Conservation (phyloP, 2,797 vertebrate genomes). For the Rhadinocentrus ornatus region DNA sequence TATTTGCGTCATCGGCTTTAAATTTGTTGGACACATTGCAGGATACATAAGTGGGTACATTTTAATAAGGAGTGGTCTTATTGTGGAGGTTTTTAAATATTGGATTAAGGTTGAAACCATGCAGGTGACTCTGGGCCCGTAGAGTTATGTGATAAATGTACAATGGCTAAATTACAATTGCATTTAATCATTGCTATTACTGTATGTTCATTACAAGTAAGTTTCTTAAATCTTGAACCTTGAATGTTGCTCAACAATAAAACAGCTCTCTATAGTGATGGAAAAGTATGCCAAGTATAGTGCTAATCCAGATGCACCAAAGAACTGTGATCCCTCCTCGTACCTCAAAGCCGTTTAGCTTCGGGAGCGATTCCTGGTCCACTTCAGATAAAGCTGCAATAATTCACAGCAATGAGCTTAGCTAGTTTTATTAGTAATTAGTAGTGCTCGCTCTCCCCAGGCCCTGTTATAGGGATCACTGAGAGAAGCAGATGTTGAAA, state of each 20-base stretch:
- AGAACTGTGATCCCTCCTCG: slow-evolving; percentile 69
- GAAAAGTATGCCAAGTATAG: slow-evolving; percentile 31
- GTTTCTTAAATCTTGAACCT: slow-evolving; percentile 30
- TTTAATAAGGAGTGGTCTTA: neutral
- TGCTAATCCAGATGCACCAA: slow-evolving; percentile 60
- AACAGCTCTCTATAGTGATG: slow-evolving; percentile 2
- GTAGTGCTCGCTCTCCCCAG: slow-evolving; percentile 81
- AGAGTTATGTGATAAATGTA: neutral
- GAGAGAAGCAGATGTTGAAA: slow-evolving; percentile 87
- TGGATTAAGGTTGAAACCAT: neutral
- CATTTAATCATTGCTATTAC: slow-evolving; percentile 15
- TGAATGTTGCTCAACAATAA: slow-evolving; percentile 44
- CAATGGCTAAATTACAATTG: neutral
- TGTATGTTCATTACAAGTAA: neutral
- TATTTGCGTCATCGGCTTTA: neutral
- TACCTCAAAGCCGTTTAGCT: slow-evolving; percentile 78
- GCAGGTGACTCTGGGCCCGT: neutral
- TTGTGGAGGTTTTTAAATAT: neutral
- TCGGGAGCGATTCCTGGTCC: slow-evolving; percentile 82
- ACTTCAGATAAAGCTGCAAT: slow-evolving; percentile 90
- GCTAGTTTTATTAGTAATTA: slow-evolving; percentile 94
- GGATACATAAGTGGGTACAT: neutral
- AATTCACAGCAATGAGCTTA: slow-evolving; percentile 92
- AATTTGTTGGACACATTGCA: neutral
- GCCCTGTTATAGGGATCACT: slow-evolving; percentile 82